These are phyloP conservation scores for Artibeus lituratus DNA, from an alignment of 2,797 vertebrate species.

Conservation along the genomic window DNA sequence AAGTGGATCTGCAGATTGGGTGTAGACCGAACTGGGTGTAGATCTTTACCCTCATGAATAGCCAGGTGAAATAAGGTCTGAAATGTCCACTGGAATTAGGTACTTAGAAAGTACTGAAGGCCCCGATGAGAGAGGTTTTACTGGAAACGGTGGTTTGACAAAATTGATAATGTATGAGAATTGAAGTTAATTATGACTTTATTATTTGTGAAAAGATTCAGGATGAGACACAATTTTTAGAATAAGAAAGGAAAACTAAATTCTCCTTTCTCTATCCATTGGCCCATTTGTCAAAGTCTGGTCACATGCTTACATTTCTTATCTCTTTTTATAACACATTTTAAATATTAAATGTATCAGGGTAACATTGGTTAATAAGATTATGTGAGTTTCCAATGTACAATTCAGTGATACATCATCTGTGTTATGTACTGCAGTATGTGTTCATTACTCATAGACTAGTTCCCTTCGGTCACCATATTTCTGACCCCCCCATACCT, in stretches of 20 bases:
- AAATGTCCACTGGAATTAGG: background rate
- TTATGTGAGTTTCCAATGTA: background rate
- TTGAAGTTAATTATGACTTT: background rate
- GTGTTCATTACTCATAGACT: background rate
- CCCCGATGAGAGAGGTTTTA: background rate
- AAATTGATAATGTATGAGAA: background rate
- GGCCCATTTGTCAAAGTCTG: conserved; percentile 3
- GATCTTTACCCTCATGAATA: background rate
- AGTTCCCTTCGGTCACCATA: background rate
- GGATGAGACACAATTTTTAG: background rate
- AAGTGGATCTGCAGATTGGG: background rate
- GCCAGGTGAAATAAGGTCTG: background rate
- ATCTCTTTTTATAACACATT: background rate
- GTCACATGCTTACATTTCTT: background rate
- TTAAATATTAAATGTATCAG: background rate
- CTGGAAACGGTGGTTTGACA: background rate
- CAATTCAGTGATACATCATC: background rate
- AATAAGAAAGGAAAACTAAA: background rate
- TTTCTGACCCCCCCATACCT: background rate
- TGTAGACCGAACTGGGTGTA: background rate
- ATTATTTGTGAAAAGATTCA: conserved; percentile 9
- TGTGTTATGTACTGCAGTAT: background rate
- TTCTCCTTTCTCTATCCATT: background rate
- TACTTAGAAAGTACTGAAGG: background rate
- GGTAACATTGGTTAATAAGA: background rate